Conservation (phyloP, 2,888 invertebrate species). For the Protodeltote pygarga region DNA sequence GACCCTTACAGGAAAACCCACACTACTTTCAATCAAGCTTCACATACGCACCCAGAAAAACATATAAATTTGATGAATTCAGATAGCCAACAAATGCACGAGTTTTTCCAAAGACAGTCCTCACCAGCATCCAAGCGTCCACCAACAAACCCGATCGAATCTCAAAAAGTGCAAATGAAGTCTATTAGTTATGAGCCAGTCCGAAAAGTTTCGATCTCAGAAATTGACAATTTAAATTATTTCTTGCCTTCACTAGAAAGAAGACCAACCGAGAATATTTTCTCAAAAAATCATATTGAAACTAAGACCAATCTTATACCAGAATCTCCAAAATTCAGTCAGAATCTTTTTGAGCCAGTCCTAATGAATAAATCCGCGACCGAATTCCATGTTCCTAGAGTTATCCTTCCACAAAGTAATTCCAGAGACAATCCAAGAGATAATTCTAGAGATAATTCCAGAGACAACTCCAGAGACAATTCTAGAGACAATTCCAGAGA, state of each 20-base stretch:
- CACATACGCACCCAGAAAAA: slow-evolving; percentile 40
- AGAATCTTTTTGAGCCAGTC: slow-evolving; percentile 55
- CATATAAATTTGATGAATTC: slow-evolving; percentile 50
- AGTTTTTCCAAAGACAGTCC: slow-evolving; percentile 46
- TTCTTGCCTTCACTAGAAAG: slow-evolving; percentile 63
- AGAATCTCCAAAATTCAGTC: slow-evolving; percentile 20
- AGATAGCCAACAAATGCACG: slow-evolving; percentile 53
- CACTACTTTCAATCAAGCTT: slow-evolving; percentile 27
- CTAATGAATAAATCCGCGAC: slow-evolving; percentile 37
- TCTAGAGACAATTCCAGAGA: too few species aligned
- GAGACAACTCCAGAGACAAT: too few species aligned
- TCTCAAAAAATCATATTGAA: slow-evolving; percentile 4
- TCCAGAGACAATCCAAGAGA: too few species aligned
- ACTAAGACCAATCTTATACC: slow-evolving; percentile 2
- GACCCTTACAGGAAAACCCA: slow-evolving; percentile 36
- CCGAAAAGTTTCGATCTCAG: slow-evolving; percentile 57
- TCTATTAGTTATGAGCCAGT: slow-evolving; percentile 51
- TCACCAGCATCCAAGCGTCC: slow-evolving; percentile 20
- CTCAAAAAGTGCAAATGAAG: slow-evolving; percentile 46
- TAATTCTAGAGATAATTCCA: too few species aligned
- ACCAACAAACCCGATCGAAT: slow-evolving; percentile 28
- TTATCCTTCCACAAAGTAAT: slow-evolving; percentile 27
- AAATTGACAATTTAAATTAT: slow-evolving; percentile 58
- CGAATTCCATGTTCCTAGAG: slow-evolving; percentile 34
- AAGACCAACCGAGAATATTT: slow-evolving; percentile 24